Evolutionary conservation across 2,888 invertebrate genomes (phyloP).

Genomic region (Subacronicta megacephala): DNA sequence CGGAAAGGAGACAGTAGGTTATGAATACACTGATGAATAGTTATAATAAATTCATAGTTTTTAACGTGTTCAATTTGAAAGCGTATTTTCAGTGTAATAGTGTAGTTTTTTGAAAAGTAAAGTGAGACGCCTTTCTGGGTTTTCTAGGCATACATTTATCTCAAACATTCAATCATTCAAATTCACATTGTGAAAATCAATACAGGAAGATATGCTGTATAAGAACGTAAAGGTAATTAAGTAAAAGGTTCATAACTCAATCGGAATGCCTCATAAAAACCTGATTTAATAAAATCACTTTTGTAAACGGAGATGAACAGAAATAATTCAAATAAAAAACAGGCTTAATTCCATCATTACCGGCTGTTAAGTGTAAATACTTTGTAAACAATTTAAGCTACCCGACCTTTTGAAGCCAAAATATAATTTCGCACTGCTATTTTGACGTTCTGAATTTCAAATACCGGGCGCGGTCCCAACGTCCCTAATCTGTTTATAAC

Average conservation of each 20-base stretch:
- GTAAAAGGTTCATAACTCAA: not conserved
- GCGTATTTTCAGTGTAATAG: too few relatives aligned
- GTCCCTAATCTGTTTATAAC: conserved; percentile 57
- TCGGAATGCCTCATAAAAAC: conserved; percentile 4
- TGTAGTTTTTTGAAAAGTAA: too few relatives aligned
- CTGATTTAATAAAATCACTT: conserved; percentile 5
- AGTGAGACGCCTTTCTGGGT: too few relatives aligned
- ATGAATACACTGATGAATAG: too few relatives aligned
- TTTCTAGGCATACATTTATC: too few relatives aligned
- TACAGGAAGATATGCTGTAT: too few relatives aligned
- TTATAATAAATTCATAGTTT: too few relatives aligned
- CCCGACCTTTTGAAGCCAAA: conserved; percentile 39
- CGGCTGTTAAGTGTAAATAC: conserved; percentile 24
- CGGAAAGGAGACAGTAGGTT: too few relatives aligned
- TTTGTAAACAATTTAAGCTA: conserved; percentile 41
- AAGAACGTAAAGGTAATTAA: not conserved
- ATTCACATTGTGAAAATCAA: too few relatives aligned
- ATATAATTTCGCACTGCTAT: conserved; percentile 36
- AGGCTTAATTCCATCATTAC: conserved; percentile 20
- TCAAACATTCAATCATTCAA: too few relatives aligned
- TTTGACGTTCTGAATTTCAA: conserved; percentile 37
- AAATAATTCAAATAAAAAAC: conserved; percentile 10
- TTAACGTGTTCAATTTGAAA: too few relatives aligned
- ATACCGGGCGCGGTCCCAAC: conserved; percentile 18
- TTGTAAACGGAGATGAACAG: not conserved